Base-by-base conservation (phyloP, 2,797 vertebrate genomes). In the Gouania willdenowi region DNA sequence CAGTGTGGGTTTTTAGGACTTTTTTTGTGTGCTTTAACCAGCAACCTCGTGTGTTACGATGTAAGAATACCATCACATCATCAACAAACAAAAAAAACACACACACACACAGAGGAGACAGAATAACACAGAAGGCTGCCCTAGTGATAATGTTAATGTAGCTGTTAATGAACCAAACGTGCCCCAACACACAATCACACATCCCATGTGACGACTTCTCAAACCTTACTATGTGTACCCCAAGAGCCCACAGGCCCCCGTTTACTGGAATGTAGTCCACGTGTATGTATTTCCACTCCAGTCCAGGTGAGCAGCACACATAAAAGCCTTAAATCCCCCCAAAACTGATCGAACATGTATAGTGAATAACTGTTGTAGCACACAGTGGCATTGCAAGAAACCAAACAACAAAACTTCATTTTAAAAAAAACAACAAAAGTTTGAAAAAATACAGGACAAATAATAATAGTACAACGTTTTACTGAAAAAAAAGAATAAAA, bases 401-500 rank as follows among this genome's bases (percentile, higher is more conserved):
- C 55, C 32, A 57, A 40, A 69, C 42, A 50, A 38, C 8, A 48
- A 47, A 41, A 25, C 23, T 42, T 57, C 26, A 62, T 61, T 31
- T 9, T 38, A 48, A 36, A 11, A 53, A 50, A 59, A 73, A 42
- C 53, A 46, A 17, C 11, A 1, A 12, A 62, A 49, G 21, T n/a
- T n/a, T n/a, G n/a, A n/a, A 58, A 27, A 66, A 66, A 67, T 51
- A 30, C 28, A 63, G 31, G 67, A 37, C 40, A 72, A 77, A 56
- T 24, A 15, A 68, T 77, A 71, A 47, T 74, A 83, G 75, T 74
- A 81, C 71, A 79, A 62, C n/a, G 72, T 67, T 36, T 66, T 51
- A 88, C 72, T 41, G 61, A 78, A 77, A 76, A 84, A 65, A 83
- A 66, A 75, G 55, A 68, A 59, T 74, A 65, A 70, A 1, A 46